phyloP scores from a whole-genome alignment of 2,113 vertebrate species.

The Archocentrus centrarchus region DNA sequence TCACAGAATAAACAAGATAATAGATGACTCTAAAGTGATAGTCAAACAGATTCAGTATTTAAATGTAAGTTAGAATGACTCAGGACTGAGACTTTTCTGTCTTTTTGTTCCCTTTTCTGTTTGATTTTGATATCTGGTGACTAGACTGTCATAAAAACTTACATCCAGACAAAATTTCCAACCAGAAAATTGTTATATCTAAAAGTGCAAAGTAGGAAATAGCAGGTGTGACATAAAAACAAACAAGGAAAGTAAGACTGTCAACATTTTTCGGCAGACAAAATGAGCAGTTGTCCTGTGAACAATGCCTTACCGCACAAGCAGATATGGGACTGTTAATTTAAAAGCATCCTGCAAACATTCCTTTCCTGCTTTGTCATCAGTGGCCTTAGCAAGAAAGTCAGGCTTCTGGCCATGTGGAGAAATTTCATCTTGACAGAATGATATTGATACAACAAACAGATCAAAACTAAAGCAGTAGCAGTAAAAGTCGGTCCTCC shows the following conservation, averaged over 20 bases:
- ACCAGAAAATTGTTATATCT: neutral
- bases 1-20: neutral
- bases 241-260: neutral
- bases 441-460: neutral
- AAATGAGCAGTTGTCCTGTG: conserved; percentile 3
- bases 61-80: neutral
- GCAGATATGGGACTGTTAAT: neutral
- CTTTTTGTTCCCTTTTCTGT: conserved; percentile 4
- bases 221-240: neutral
- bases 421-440: neutral
- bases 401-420: neutral
- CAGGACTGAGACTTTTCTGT: fast-evolving
- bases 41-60: neutral
- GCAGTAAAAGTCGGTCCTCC: neutral
- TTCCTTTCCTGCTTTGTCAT: conserved; percentile 28
- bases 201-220: neutral
- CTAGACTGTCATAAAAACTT: neutral
- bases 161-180: neutral
- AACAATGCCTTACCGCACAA: neutral
- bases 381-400: neutral
- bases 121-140: neutral
- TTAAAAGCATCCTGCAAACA: neutral
- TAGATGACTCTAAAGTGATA: neutral
- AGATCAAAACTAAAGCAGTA: neutral
- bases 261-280: neutral